phyloP scores from a whole-genome alignment of 2,797 vertebrate genomes.

The Phrynocephalus forsythii region DNA sequence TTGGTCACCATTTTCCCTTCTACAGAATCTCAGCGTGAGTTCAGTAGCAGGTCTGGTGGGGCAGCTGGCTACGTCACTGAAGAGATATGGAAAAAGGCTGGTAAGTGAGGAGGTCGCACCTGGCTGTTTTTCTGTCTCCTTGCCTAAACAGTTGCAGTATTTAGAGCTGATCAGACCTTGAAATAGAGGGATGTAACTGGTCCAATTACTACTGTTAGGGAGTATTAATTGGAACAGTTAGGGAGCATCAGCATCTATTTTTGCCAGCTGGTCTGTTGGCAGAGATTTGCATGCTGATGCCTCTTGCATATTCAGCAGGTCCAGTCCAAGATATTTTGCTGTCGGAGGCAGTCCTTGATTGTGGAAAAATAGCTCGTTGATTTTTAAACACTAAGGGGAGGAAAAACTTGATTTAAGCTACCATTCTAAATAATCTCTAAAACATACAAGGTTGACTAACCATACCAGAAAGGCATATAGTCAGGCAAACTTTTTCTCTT shows the following conservation, averaged over 20 bases:
- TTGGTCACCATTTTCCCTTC: slow-evolving; percentile 38
- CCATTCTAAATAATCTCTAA: not conserved
- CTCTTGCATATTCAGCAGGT: not conserved
- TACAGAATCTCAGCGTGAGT: slow-evolving; percentile 92
- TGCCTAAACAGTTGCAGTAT: not conserved
- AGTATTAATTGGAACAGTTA: not conserved
- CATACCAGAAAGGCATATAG: not conserved
- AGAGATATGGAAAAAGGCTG: slow-evolving; percentile 99
- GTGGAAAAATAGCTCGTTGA: not conserved
- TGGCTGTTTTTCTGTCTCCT: slow-evolving; percentile 5
- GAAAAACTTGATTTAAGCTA: not conserved
- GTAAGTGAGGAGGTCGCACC: slow-evolving; percentile 75
- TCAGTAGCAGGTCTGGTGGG: slow-evolving; percentile 86
- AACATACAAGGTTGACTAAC: not conserved
- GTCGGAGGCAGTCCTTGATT: not conserved
- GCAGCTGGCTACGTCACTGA: slow-evolving; percentile 92
- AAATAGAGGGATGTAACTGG: not conserved
- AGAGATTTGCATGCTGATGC: not conserved
- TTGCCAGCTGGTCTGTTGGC: not conserved
- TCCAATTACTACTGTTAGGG: not conserved
- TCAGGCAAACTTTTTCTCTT: not conserved
- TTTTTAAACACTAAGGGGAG: not conserved
- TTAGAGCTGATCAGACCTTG: not conserved
- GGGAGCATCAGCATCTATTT: not conserved
- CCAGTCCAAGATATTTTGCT: not conserved